A percentile compares a stretch with the other conserved stretches of the same genome.
These are phyloP conservation scores for Limanda limanda DNA, from an alignment of 2,113 vertebrate genomes.

Conservation along the genomic window DNA sequence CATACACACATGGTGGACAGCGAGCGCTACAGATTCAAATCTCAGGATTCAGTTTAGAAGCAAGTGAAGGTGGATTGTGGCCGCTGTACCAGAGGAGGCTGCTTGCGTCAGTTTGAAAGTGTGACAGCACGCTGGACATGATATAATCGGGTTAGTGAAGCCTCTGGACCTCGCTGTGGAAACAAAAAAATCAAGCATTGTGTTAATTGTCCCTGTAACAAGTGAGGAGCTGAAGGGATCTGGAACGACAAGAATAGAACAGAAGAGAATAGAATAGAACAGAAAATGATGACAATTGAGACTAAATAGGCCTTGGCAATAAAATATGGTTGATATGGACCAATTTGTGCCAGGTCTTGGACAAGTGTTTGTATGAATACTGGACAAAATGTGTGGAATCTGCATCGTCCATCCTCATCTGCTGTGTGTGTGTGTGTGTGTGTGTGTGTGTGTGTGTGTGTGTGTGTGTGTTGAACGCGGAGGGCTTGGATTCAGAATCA, in stretches of 20 bases:
- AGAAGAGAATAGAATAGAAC: not conserved
- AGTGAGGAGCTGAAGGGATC: slow-evolving; percentile 5
- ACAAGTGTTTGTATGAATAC: slow-evolving; percentile 38
- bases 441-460: slow-evolving; percentile 29
- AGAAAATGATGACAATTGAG: slow-evolving; percentile 21
- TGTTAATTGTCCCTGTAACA: not conserved
- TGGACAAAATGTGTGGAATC: slow-evolving; percentile 29
- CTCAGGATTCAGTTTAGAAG: not conserved
- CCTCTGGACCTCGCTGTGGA: not conserved
- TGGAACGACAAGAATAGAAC: not conserved
- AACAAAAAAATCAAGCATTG: not conserved
- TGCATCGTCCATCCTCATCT: slow-evolving; percentile 15
- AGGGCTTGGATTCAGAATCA: slow-evolving; percentile 64
- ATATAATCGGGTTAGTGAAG: not conserved
- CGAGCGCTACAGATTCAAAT: not conserved
- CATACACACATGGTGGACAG: not conserved
- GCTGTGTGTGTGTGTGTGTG: not conserved
- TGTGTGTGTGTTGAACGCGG: slow-evolving; percentile 40
- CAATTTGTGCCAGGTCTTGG: slow-evolving; percentile 34
- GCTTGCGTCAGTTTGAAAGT: not conserved
- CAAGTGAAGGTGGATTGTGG: not conserved
- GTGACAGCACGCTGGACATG: not conserved
- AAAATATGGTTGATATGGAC: slow-evolving; percentile 14
- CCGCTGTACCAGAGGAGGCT: too few relatives aligned
- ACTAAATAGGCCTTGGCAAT: slow-evolving; percentile 15